A percentile compares a stretch with the other conserved stretches of the same genome.
phyloP scores from a whole-genome alignment of 2,113 vertebrate species.

The Ornithorhynchus anatinus region DNA sequence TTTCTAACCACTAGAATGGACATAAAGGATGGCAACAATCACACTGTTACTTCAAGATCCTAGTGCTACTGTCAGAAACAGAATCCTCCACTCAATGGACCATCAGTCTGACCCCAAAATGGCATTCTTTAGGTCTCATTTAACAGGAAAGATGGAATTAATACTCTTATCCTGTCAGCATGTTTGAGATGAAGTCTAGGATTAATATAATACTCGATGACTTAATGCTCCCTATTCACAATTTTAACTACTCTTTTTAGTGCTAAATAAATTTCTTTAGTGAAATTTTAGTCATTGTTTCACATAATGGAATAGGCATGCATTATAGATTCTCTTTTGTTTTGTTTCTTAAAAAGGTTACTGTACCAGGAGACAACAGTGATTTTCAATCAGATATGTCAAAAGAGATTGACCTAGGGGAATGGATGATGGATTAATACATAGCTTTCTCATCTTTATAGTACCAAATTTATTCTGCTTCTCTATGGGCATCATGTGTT shows the following conservation, averaged over 20 bases:
- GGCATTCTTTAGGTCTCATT: no score
- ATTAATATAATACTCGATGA: constrained; percentile 29
- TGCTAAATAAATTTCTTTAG: constrained; percentile 41
- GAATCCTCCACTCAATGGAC: no score
- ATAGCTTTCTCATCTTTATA: constrained; percentile 15
- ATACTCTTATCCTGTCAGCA: constrained; percentile 62
- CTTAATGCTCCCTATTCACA: constrained; percentile 37
- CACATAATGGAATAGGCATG: neutral
- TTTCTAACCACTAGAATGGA: no score
- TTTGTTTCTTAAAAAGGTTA: constrained; percentile 24
- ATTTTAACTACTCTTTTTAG: constrained; percentile 45
- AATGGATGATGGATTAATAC: constrained; percentile 20
- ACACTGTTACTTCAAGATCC: no score
- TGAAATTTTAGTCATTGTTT: constrained; percentile 18
- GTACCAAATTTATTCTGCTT: constrained; percentile 15
- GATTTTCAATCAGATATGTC: constrained; percentile 44
- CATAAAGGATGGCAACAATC: no score
- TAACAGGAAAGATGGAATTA: constrained; percentile 61
- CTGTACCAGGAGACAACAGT: neutral
- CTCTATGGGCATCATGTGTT: constrained; percentile 3
- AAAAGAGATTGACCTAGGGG: constrained; percentile 37
- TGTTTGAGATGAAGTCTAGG: constrained; percentile 27
- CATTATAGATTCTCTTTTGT: neutral
- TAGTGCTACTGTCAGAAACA: no score
- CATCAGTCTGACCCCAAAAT: no score